phyloP scores from a whole-genome alignment of 2,113 vertebrate species.

The Edolisoma coerulescens region DNA sequence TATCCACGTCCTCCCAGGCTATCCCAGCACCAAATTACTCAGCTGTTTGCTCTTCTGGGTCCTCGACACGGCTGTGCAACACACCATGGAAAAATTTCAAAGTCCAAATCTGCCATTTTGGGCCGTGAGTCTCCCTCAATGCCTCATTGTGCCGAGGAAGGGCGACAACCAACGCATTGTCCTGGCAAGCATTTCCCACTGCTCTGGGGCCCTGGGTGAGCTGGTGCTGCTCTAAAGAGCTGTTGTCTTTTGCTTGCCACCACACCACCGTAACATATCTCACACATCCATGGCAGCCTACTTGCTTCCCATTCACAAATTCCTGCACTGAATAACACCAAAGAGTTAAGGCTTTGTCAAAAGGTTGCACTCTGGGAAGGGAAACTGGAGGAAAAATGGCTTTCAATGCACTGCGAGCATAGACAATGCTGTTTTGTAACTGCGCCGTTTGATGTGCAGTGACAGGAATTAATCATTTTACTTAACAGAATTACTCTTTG shows the following conservation, averaged over 20 bases:
- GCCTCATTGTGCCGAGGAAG: slow-evolving; percentile 63
- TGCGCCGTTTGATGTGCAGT: slow-evolving; percentile 78
- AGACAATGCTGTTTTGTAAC: slow-evolving; percentile 86
- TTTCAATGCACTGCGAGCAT: slow-evolving; percentile 57
- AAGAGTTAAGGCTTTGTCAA: slow-evolving; percentile 71
- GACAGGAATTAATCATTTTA: slow-evolving; percentile 80
- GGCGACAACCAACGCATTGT: slow-evolving; percentile 86
- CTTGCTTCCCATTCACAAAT: slow-evolving; percentile 81
- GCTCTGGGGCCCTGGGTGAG: slow-evolving; percentile 73
- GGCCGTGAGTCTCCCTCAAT: slow-evolving; percentile 60
- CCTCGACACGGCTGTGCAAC: background rate
- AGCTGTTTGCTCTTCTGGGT: background rate
- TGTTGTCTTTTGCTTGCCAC: slow-evolving; percentile 81
- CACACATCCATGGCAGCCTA: slow-evolving; percentile 73
- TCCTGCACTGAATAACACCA: slow-evolving; percentile 72
- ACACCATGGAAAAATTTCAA: slow-evolving; percentile 32
- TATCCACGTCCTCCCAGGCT: background rate
- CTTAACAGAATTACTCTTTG: slow-evolving; percentile 82
- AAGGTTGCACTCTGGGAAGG: slow-evolving; percentile 73
- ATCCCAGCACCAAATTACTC: background rate
- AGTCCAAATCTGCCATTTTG: slow-evolving; percentile 78
- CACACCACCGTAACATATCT: slow-evolving; percentile 72
- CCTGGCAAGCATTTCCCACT: slow-evolving; percentile 66
- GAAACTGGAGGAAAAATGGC: slow-evolving; percentile 67
- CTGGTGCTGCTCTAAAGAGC: slow-evolving; percentile 72